Evolutionary conservation across 1,140 invertebrate genomes (phyloP).

Genomic region (Hypothenemus hampei): DNA sequence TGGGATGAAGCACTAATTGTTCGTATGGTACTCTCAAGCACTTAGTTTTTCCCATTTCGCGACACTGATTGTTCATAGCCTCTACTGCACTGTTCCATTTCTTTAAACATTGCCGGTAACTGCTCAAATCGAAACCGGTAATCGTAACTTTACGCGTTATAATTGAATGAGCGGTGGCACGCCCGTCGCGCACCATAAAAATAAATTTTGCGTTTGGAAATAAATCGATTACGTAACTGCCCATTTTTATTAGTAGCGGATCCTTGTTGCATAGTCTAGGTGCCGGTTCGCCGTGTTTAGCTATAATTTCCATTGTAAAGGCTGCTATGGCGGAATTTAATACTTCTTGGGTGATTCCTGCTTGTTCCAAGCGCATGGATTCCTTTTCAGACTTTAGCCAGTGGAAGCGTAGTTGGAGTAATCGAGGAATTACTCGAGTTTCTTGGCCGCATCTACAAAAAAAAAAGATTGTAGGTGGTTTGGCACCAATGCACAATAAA

Average conservation of each 20-base stretch:
- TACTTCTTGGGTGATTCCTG: slow-evolving; percentile 88
- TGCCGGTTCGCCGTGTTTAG: slow-evolving; percentile 90
- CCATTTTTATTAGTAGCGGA: slow-evolving; percentile 94
- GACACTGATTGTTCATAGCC: slow-evolving; percentile 92
- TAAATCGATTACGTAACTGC: slow-evolving; percentile 74
- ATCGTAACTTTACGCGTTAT: slow-evolving; percentile 92
- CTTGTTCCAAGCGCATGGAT: slow-evolving; percentile 81
- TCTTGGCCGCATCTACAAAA: slow-evolving; percentile 89
- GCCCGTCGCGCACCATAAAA: slow-evolving; percentile 93
- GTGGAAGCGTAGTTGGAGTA: slow-evolving; percentile 86
- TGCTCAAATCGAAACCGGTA: slow-evolving; percentile 92
- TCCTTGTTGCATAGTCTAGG: slow-evolving; percentile 96
- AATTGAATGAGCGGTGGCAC: slow-evolving; percentile 97
- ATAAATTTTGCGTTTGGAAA: slow-evolving; percentile 91
- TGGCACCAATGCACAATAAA: too few relatives aligned
- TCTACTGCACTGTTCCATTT: slow-evolving; percentile 96
- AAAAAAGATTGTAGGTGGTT: too few relatives aligned
- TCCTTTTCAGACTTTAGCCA: slow-evolving; percentile 93
- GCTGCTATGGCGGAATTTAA: slow-evolving; percentile 92
- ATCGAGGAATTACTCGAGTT: slow-evolving; percentile 91
- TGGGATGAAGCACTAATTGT: slow-evolving; percentile 91
- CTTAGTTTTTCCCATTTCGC: slow-evolving; percentile 71
- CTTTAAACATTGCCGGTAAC: slow-evolving; percentile 87
- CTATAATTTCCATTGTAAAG: slow-evolving; percentile 95
- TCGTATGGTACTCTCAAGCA: slow-evolving; percentile 92